Evolutionary conservation across 2,113 vertebrate genomes (phyloP).

Genomic region (Bos taurus): DNA sequence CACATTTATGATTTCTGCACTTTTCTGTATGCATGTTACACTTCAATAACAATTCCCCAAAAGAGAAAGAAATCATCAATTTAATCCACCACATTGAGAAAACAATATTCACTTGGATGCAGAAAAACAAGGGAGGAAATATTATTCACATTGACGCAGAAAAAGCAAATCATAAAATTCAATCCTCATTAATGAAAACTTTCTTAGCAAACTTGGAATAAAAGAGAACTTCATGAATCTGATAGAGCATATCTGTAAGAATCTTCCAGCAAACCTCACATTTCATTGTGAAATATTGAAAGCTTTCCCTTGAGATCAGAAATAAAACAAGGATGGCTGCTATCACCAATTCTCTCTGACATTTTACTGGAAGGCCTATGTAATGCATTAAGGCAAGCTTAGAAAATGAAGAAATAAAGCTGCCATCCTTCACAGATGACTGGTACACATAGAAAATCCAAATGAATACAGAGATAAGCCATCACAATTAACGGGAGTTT

Average conservation of each 20-base stretch:
- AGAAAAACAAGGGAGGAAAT: constrained; percentile 5
- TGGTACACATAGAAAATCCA: background rate
- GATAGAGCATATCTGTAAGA: background rate
- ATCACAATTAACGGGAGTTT: background rate
- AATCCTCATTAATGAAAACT: constrained; percentile 11
- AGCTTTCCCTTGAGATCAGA: background rate
- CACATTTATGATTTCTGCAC: background rate
- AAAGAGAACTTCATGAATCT: constrained; percentile 35
- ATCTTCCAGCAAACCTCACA: background rate
- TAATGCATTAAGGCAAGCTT: background rate
- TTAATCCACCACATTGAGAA: constrained; percentile 14
- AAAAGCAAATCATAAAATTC: constrained; percentile 39
- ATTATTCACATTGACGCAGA: constrained; percentile 20
- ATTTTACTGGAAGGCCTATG: background rate
- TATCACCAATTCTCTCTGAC: background rate
- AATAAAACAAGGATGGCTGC: background rate
- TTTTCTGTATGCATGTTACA: background rate
- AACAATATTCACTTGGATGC: constrained; percentile 19
- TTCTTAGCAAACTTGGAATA: constrained; percentile 30
- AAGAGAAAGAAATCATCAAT: background rate
- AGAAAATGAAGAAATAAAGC: background rate
- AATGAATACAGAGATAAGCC: background rate
- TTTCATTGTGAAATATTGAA: constrained; percentile 25
- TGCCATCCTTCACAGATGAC: background rate
- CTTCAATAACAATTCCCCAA: background rate